Evolutionary conservation across 2,113 vertebrate species (phyloP).

Genomic region (Megaptera novaeangliae): DNA sequence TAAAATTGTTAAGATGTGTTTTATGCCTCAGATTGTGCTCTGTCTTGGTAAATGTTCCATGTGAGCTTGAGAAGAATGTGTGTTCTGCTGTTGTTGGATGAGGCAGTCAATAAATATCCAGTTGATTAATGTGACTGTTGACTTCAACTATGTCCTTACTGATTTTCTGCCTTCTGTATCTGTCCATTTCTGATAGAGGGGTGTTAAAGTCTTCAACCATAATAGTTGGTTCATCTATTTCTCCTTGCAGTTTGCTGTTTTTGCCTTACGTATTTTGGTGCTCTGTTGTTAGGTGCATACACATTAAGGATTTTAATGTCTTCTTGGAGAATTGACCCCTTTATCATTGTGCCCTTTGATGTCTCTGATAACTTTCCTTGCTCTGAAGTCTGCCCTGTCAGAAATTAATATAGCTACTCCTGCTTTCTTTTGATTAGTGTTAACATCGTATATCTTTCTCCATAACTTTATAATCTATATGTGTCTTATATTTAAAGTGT

Average conservation of each 20-base stretch:
- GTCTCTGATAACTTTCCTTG: neutral
- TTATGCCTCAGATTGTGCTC: neutral
- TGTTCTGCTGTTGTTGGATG: neutral
- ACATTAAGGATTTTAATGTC: neutral
- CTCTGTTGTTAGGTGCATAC: neutral
- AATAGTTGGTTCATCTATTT: neutral
- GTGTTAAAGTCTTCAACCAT: neutral
- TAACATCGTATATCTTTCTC: neutral
- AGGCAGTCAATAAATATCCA: neutral
- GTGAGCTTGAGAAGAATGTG: neutral
- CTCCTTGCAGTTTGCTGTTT: neutral
- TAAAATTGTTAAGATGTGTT: neutral
- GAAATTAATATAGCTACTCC: neutral
- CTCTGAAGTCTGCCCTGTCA: neutral
- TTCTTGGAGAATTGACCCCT: neutral
- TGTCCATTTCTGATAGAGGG: neutral
- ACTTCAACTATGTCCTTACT: neutral
- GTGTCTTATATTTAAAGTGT: neutral
- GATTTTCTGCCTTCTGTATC: neutral
- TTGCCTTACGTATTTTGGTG: neutral
- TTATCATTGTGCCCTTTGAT: neutral
- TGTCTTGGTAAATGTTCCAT: neutral
- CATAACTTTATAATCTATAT: neutral
- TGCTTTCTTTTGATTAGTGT: neutral
- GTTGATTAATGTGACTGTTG: neutral